Evolutionary conservation across 1,140 invertebrate species (phyloP), one percentile per base, ranked within the genome.

Genomic region (Drosophila navojoa): DNA sequence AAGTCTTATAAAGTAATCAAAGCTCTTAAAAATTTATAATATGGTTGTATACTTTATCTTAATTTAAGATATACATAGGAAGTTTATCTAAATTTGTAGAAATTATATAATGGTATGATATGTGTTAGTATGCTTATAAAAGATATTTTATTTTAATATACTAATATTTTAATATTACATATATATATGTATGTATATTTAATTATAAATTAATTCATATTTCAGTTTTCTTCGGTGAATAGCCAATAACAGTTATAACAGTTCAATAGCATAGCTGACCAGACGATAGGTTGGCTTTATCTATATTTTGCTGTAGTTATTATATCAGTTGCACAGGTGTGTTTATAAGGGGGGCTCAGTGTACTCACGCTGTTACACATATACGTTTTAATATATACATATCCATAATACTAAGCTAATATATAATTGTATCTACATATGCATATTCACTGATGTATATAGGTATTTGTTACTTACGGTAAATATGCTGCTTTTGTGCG

Each of bases 401-500:
- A 22, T 22, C 19, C 19, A 22, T 22, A 22, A 22, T 50, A 50
- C 27, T 44, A 11, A 13, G 3, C 5, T 29, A 27, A 35, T 19
- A 29, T 16, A 19, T 53, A 29, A 9, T 13, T 44, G 19, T 7
- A 29, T 45, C 53, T 6, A 44, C n/a, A 45, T 29, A 11, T 29
- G 27, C 0, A 1, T 62, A 55, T 13, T 15, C 55, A 42, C 40
- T 7, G 42, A 40, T 25, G 45, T 52, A 13, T 64, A 44, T 25
- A 0, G 9, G 42, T 27, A 44, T 7, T 19, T 27, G 22, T 52
- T 40, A 92, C 93, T 93, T 93, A 96, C 95, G 91, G 95, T 95
- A 82, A 96, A 95, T 69, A 95, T 94, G 77, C 94, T 95, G 93
- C 95, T 95, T 93, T 96, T 96, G 79, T 96, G 95, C 85, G 94